phyloP scores from a whole-genome alignment of 2,113 vertebrate species.

The Lathamus discolor region DNA sequence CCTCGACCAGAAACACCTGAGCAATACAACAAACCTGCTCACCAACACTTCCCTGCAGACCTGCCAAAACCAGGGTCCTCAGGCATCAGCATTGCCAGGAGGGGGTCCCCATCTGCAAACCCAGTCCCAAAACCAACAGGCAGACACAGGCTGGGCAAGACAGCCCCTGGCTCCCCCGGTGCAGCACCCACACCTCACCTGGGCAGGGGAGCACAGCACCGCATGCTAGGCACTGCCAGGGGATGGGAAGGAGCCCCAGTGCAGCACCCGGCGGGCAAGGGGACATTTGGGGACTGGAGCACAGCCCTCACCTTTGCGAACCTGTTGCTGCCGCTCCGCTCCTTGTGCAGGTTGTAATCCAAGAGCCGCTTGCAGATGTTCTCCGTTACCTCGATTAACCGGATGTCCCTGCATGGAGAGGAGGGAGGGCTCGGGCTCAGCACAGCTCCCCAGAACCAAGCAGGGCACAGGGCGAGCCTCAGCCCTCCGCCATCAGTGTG shows the following conservation, averaged over 20 bases:
- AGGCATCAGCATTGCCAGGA: rapidly evolving
- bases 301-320: slow-evolving; percentile 88
- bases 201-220: rapidly evolving
- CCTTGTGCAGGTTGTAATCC: slow-evolving; percentile 96
- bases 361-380: slow-evolving; percentile 94
- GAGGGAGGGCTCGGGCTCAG: background rate
- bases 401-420: slow-evolving; percentile 82
- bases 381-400: slow-evolving; percentile 94
- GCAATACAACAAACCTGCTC: background rate
- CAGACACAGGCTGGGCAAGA: rapidly evolving
- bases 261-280: rapidly evolving
- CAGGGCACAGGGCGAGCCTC: background rate
- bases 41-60: background rate
- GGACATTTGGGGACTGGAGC: background rate
- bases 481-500: rapidly evolving
- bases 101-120: background rate
- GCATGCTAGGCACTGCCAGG: rapidly evolving
- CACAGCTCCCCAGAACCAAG: background rate
- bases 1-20: background rate
- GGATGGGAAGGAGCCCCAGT: rapidly evolving
- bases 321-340: slow-evolving; percentile 92
- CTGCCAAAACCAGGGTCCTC: background rate
- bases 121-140: background rate
- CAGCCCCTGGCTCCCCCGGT: background rate
- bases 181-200: background rate